phyloP scores from a whole-genome alignment of 2,888 invertebrate genomes.

The Phoronis australis region DNA sequence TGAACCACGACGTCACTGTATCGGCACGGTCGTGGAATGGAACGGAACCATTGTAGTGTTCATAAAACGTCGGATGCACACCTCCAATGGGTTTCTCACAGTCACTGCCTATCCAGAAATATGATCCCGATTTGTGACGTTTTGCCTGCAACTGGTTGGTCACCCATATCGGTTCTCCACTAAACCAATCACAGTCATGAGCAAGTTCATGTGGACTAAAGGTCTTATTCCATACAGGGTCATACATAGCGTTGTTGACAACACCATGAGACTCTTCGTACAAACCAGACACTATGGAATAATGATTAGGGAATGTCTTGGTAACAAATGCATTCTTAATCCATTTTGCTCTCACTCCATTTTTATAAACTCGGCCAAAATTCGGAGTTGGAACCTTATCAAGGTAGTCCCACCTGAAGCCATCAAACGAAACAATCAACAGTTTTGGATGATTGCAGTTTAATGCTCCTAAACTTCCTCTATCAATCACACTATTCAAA shows the following conservation, averaged over 20 bases:
- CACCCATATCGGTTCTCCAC: constrained; percentile 52
- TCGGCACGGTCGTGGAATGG: too few relatives aligned
- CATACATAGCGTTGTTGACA: constrained; percentile 61
- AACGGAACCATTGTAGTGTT: too few relatives aligned
- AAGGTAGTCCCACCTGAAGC: constrained; percentile 66
- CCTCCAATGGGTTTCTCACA: too few relatives aligned
- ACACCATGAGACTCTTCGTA: constrained; percentile 68
- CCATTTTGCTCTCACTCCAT: constrained; percentile 61
- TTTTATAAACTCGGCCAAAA: constrained; percentile 58
- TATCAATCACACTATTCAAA: too few relatives aligned
- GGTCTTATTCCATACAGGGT: constrained; percentile 51
- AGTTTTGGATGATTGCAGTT: too few relatives aligned
- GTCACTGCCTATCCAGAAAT: too few relatives aligned
- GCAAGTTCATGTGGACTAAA: constrained; percentile 15
- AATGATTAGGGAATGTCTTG: constrained; percentile 72
- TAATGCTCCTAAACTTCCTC: too few relatives aligned
- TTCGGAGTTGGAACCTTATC: constrained; percentile 58
- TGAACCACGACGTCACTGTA: constrained; percentile 40
- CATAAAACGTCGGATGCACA: too few relatives aligned
- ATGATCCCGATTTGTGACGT: constrained; percentile 60
- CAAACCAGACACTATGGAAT: constrained; percentile 61
- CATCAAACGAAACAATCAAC: constrained; percentile 66
- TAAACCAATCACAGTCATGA: constrained; percentile 55
- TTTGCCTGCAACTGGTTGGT: constrained; percentile 58
- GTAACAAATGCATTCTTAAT: constrained; percentile 54